Evolutionary conservation across 2,888 invertebrate species (phyloP).

Genomic region (Callimorpha dominula): DNA sequence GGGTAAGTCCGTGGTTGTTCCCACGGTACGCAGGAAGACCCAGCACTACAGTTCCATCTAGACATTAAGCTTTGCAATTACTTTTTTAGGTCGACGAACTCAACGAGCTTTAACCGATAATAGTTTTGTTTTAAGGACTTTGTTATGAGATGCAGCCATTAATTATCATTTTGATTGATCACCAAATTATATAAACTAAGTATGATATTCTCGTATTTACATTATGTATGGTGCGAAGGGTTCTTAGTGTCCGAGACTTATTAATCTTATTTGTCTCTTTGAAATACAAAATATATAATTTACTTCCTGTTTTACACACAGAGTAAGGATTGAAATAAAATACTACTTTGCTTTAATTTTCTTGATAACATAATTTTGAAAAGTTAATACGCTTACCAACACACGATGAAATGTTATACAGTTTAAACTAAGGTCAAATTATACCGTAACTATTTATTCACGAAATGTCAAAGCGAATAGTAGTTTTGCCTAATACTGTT

Average conservation of each 20-base stretch:
- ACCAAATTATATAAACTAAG: neutral
- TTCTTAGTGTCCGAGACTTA: neutral
- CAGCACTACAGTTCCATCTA: constrained; percentile 27
- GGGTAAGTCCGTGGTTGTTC: constrained; percentile 44
- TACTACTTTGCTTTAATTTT: neutral
- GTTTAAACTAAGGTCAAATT: neutral
- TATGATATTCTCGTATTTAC: neutral
- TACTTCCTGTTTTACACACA: neutral
- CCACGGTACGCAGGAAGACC: constrained; percentile 46
- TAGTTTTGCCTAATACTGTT: constrained; percentile 17
- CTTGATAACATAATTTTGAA: neutral
- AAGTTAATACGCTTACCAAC: neutral
- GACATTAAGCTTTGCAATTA: constrained; percentile 10
- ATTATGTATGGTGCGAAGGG: neutral
- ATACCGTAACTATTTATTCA: neutral
- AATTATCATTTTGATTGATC: neutral
- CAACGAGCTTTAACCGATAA: neutral
- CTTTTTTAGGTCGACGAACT: neutral
- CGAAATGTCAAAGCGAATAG: neutral
- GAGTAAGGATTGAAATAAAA: neutral
- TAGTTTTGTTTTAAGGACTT: neutral
- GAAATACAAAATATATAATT: neutral
- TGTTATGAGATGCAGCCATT: neutral
- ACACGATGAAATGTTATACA: neutral
- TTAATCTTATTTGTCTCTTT: neutral